Evolutionary conservation across 2,797 vertebrate species (phyloP), one percentile per base, ranked within the genome.

Genomic region (Pseudochaenichthys georgianus): DNA sequence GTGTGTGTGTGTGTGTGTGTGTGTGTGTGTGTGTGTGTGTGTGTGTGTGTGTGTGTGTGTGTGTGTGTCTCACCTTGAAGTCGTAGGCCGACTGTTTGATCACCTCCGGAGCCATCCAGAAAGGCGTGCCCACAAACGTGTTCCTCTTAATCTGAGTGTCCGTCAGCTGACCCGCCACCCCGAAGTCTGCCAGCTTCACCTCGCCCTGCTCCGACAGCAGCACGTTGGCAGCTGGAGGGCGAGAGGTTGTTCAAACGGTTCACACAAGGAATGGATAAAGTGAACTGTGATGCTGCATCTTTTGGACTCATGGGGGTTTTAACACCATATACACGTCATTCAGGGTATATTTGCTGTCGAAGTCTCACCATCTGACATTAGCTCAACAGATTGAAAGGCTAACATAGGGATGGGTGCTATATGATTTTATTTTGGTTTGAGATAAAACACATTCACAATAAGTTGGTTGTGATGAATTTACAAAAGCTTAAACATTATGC

Each of bases 81-180:
- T 99, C 98, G 0, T 99, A 99, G 47, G 98, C 98, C 0, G 98
- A 99, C 92, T 99, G 98, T 86, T 99, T 99, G 92, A 99, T 99
- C 86, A 99, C 98, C 87, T 99, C 98, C 0, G 98, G 98, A 0
- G 98, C 98, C 98, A 99, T 99, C 98, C 98, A 99, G 93, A 99
- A 99, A 0, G 98, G 98, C 1, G 98, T 99, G 16, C 98, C 98
- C 3, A 99, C 98, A 78, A 99, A 99, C 0, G 98, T 99, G 92
- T 99, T 99, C 86, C 98, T 96, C 93, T 99, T 99, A 87, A 99
- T 99, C 83, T 99, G 98, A 0, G 98, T 99, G 65, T 99, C 98
- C 0, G 98, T 99, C 87, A 99, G 90, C 94, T 99, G 98, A 10
- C 98, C 98, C 0, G 98, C 98, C 85, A 99, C 98, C 12, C 98